Conservation (phyloP, 2,113 vertebrate genomes). For the Aspidoscelis tigris region DNA sequence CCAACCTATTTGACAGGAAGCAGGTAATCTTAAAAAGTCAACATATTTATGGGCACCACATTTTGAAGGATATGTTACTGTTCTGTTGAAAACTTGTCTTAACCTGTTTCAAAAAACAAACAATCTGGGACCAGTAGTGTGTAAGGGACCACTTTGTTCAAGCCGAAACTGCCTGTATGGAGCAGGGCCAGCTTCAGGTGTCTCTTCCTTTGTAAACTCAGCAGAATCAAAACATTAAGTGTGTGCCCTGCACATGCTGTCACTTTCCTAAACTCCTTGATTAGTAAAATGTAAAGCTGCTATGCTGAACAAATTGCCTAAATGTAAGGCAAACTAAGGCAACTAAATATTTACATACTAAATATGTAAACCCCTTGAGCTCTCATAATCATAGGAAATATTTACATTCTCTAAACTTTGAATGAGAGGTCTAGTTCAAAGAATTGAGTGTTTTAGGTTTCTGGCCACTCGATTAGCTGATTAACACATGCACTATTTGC, state of each 20-base stretch:
- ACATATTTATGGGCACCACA: too few relatives aligned
- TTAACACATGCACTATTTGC: background rate
- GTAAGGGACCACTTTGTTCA: background rate
- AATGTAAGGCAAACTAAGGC: background rate
- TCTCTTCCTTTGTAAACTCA: background rate
- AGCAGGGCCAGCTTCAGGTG: background rate
- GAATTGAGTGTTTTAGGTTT: background rate
- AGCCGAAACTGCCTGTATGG: background rate
- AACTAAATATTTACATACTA: background rate
- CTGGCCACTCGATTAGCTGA: constrained; percentile 4
- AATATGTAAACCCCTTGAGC: background rate
- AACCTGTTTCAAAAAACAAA: too few relatives aligned
- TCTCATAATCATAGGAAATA: background rate
- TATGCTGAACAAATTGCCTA: background rate
- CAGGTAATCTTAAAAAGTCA: too few relatives aligned
- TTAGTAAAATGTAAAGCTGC: background rate
- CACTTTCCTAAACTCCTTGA: background rate
- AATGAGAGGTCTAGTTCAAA: constrained; percentile 1
- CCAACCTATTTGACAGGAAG: too few relatives aligned
- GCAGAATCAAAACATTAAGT: background rate
- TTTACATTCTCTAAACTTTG: background rate
- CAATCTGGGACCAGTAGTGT: too few relatives aligned
- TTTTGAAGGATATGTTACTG: too few relatives aligned
- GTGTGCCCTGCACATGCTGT: background rate
- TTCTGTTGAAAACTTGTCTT: too few relatives aligned